Evolutionary conservation across 2,888 invertebrate species (phyloP), one percentile per base, ranked within the genome.

Genomic region (Rhodophaea formosa): DNA sequence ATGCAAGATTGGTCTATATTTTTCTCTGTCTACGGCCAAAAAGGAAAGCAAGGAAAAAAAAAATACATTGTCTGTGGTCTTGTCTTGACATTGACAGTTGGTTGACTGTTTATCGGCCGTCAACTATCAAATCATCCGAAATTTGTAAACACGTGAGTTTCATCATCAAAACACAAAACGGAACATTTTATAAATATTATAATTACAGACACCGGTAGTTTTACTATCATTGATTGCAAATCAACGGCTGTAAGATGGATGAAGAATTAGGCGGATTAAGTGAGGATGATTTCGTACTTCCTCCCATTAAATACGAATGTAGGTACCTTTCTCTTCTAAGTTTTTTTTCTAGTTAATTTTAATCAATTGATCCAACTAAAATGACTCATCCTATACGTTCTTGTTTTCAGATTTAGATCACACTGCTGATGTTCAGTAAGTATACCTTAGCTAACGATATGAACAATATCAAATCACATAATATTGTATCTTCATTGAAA

Each of bases 381-480:
- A 23, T 23, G 23, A 23, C 23, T 23, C 23, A 23, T 23, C 23
- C 5, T 23, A 23, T 23, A 39, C n/a, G 53, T 53, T 15, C 63
- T 65, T n/a, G 61, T 60, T 78, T 94, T 62, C 92, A 97, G 97
- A 97, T 93, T 92, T 99, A 82, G 99, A 99, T 79, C 99, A 99
- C 81, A 98, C 99, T 32, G 99, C 99, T 15, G 99, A 99, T 91
- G 97, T 99, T n/a, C 99, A 99, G 97, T 98, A 93, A 95, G 97
- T 95, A 75, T 53, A 56, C 43, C 16, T 14, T 12, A 5, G 23
- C 23, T 23, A n/a, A n/a, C n/a, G n/a, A n/a, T n/a, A n/a, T n/a
- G n/a, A n/a, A n/a, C n/a, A n/a, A n/a, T n/a, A n/a, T n/a, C n/a
- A n/a, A n/a, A n/a, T n/a, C n/a, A n/a, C n/a, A n/a, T n/a, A n/a